Conservation (phyloP, 1,140 invertebrate genomes). For the Eriosoma lanigerum region DNA sequence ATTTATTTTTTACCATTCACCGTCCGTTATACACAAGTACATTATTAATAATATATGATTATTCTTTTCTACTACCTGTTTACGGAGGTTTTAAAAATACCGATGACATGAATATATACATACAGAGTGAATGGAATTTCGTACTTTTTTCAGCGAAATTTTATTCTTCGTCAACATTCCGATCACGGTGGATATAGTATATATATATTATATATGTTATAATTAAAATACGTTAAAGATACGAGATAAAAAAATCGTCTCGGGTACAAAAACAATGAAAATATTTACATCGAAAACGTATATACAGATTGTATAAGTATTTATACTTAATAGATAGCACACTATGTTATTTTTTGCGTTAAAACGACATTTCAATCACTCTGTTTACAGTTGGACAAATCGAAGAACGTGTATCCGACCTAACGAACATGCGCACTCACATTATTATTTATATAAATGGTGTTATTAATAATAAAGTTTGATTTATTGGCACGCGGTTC, state of each 20-base stretch:
- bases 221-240: neutral
- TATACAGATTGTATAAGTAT: too few species aligned
- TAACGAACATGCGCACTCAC: neutral
- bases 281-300: too few species aligned
- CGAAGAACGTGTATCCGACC: neutral
- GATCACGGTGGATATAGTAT: neutral
- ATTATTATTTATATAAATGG: conserved; percentile 12
- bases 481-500: conserved; percentile 18
- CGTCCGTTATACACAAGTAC: too few species aligned
- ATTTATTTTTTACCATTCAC: too few species aligned
- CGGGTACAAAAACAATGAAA: too few species aligned
- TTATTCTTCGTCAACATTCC: neutral
- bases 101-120: too few species aligned
- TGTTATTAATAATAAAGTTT: conserved; percentile 35
- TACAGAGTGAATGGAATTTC: too few species aligned
- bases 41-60: too few species aligned
- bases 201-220: neutral
- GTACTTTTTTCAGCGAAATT: neutral
- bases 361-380: neutral
- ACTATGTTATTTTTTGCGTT: neutral
- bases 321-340: too few species aligned
- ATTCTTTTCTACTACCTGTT: neutral
- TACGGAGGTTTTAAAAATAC: neutral
- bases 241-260: too few species aligned
- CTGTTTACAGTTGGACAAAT: neutral